A percentile compares a stretch with the other conserved stretches of the same genome.
Conservation (phyloP, 2,113 vertebrate species). For the Lepus europaeus region DNA sequence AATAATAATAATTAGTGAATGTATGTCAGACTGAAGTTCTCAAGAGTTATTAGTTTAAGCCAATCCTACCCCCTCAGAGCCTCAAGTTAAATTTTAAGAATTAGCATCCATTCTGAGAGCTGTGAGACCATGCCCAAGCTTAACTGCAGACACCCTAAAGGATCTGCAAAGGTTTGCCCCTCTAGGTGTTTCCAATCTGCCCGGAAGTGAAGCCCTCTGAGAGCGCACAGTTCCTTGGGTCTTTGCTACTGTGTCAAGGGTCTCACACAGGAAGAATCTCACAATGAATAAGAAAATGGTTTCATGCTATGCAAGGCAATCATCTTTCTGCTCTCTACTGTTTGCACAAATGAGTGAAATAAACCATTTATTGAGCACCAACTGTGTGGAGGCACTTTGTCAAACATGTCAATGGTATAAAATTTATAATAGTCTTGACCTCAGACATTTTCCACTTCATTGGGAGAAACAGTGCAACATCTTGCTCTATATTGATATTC, state of each 20-base stretch:
- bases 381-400: background rate
- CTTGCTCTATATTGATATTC: background rate
- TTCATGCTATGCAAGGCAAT: background rate
- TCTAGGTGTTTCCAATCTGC: constrained; percentile 15
- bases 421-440: background rate
- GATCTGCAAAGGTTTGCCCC: background rate
- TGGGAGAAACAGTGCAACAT: background rate
- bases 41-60: background rate
- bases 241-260: background rate
- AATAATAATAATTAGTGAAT: constrained; percentile 71
- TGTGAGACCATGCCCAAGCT: background rate
- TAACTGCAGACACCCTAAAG: background rate
- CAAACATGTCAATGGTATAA: background rate
- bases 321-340: background rate
- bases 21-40: constrained; percentile 23
- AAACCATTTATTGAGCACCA: background rate
- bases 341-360: constrained; percentile 32
- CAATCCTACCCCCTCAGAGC: constrained; percentile 6
- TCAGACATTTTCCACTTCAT: background rate
- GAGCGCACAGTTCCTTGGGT: background rate
- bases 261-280: background rate
- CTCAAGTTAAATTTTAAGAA: constrained; percentile 45
- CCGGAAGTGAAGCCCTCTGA: background rate
- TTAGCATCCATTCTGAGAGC: constrained; percentile 33
- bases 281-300: background rate